phyloP scores from a whole-genome alignment of 2,113 vertebrate species.

The Gallinago media region DNA sequence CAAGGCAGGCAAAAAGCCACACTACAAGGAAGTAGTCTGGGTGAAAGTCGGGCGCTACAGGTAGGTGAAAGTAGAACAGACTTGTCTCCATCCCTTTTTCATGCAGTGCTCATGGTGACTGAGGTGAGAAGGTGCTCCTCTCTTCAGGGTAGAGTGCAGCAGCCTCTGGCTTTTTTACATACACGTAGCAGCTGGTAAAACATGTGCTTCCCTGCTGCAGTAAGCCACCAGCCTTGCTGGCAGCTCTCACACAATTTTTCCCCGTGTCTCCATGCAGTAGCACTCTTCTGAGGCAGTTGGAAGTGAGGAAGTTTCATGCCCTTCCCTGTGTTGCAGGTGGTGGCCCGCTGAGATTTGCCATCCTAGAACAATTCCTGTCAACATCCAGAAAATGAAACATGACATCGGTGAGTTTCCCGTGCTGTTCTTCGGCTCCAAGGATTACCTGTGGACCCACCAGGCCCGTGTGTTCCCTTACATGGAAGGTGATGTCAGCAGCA shows the following conservation, averaged over 20 bases:
- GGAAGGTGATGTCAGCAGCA: conserved; percentile 98
- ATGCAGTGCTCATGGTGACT: background rate
- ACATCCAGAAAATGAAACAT: conserved; percentile 96
- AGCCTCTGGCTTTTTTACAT: background rate
- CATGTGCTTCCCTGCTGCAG: background rate
- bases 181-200: background rate
- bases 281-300: background rate
- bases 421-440: conserved; percentile 98
- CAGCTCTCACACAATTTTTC: background rate
- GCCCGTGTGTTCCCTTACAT: conserved; percentile 97
- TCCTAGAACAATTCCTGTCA: conserved; percentile 92
- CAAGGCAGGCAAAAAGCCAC: conserved; percentile 95
- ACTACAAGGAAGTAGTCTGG: conserved; percentile 96
- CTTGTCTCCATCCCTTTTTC: background rate
- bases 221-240: background rate
- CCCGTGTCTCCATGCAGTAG: background rate
- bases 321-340: conserved; percentile 82
- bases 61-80: conserved; percentile 76
- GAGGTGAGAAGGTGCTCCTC: conserved; percentile 13
- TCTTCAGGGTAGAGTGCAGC: background rate
- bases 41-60: conserved; percentile 98
- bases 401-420: conserved; percentile 97
- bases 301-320: background rate
- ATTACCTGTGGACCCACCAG: conserved; percentile 98
- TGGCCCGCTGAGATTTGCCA: conserved; percentile 98